These are phyloP conservation scores for Bombus breviceps DNA, from an alignment of 1,140 invertebrate genomes.

Conservation along the genomic window DNA sequence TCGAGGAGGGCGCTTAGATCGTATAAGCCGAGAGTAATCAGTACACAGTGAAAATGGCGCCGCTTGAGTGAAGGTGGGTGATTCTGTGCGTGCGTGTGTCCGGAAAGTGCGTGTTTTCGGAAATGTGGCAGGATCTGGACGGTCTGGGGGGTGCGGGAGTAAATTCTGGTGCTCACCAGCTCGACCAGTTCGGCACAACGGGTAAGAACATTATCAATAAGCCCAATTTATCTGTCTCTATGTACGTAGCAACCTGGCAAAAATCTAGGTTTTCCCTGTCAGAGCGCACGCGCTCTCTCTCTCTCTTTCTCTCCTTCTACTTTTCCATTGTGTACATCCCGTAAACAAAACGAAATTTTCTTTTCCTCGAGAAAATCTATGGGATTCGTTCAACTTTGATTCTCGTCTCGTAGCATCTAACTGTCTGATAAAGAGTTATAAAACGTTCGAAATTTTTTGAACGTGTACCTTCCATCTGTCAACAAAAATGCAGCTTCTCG, in stretches of 20 bases:
- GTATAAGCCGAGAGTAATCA: constrained; percentile 10
- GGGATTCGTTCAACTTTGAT: not conserved
- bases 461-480: constrained; percentile 24
- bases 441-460: not conserved
- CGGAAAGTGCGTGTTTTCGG: constrained; percentile 71
- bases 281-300: constrained; percentile 58
- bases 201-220: constrained; percentile 66
- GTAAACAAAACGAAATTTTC: constrained; percentile 64
- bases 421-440: not conserved
- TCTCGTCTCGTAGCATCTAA: not conserved
- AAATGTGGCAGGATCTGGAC: constrained; percentile 81
- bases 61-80: constrained; percentile 75
- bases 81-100: constrained; percentile 69
- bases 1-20: constrained; percentile 18
- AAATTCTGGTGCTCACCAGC: constrained; percentile 76
- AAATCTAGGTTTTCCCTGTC: constrained; percentile 34
- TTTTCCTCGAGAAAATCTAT: not conserved
- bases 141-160: constrained; percentile 75
- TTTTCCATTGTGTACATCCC: constrained; percentile 39
- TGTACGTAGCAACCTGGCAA: constrained; percentile 14
- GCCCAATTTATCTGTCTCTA: not conserved
- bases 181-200: constrained; percentile 78
- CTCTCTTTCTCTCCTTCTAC: not conserved
- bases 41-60: constrained; percentile 77
- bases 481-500: constrained; percentile 19